Base-by-base conservation (phyloP, 64 coral and sea anemone genomes). In the Dendrophyllia cribrosa region DNA sequence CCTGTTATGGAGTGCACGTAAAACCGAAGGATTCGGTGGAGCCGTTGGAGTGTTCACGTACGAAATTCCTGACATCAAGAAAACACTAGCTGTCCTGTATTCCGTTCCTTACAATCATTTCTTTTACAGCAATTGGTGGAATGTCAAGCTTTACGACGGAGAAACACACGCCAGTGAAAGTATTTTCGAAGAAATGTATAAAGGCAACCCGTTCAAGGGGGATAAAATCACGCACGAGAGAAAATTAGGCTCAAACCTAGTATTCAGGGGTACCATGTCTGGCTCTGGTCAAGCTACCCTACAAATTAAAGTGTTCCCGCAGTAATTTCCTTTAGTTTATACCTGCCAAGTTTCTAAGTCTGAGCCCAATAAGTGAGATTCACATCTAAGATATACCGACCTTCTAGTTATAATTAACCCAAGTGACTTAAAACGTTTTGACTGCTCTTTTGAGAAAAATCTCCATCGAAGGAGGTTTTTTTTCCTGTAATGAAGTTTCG, bases 61-160 rank as follows among this genome's bases (percentile, higher is more conserved):
- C 71, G 16, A 46, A 0, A 47, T 74, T 17, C 14, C 71, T 11
- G 6, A 1, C 14, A 46, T 45, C 71, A 12, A 47, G 6, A 47
- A 72, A 13, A 91, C 89, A 10, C 47, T 91, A 15, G 78, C 77
- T 6, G 76, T 87, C 0, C 9, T 87, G 43, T 92, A 66, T 43
- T 66, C 70, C 75, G 82, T 92, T 44, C 81, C 90, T 22, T 92
- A 76, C 53, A 71, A 92, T 23, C 64, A 77, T 22, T 66, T 86
- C 59, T 34, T 85, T 7, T 92, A 86, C 43, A 3, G 49, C 2
- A 86, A 92, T 53, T 76, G 81, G 90, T 86, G 90, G 90, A 62
- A 84, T 25, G 70, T 73, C 5, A 86, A 86, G 26, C 6, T 86
- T 7, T 92, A 86, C 70, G 16, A 16, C 15, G 82, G 69, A 22